phyloP scores from a whole-genome alignment of 2,113 vertebrate species.

The Tychaedon coryphoeus region DNA sequence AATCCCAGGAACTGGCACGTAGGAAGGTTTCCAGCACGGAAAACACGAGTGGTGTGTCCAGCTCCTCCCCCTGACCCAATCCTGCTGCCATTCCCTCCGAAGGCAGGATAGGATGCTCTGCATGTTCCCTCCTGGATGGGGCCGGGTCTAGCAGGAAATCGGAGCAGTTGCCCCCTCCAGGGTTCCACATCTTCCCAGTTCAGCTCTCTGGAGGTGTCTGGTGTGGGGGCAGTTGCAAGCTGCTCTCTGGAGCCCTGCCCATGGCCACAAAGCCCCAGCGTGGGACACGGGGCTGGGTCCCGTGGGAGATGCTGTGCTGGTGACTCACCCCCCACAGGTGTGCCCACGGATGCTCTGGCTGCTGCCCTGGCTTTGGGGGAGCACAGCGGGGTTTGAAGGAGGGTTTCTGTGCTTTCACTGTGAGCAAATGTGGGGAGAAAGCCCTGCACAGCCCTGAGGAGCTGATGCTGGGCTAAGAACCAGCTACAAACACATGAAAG shows the following conservation, averaged over 20 bases:
- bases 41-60: rapidly evolving
- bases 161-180: rapidly evolving
- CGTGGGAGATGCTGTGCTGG: neutral
- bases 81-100: neutral
- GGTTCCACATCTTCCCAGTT: neutral
- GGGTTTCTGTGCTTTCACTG: neutral
- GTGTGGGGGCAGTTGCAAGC: rapidly evolving
- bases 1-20: rapidly evolving
- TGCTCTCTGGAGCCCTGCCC: neutral
- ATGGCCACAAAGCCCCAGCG: neutral
- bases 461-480: neutral
- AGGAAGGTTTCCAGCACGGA: neutral
- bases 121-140: neutral
- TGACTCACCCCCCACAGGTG: neutral
- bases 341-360: neutral
- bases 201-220: neutral
- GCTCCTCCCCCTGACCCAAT: no score
- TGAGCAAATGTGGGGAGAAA: rapidly evolving
- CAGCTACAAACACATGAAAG: rapidly evolving
- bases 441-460: neutral
- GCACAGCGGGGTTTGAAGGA: neutral
- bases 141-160: neutral
- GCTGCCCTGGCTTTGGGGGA: neutral
- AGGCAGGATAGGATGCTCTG: neutral
- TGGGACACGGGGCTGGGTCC: rapidly evolving